Conservation (phyloP, 2,888 invertebrate species). For the Metalampra italica region DNA sequence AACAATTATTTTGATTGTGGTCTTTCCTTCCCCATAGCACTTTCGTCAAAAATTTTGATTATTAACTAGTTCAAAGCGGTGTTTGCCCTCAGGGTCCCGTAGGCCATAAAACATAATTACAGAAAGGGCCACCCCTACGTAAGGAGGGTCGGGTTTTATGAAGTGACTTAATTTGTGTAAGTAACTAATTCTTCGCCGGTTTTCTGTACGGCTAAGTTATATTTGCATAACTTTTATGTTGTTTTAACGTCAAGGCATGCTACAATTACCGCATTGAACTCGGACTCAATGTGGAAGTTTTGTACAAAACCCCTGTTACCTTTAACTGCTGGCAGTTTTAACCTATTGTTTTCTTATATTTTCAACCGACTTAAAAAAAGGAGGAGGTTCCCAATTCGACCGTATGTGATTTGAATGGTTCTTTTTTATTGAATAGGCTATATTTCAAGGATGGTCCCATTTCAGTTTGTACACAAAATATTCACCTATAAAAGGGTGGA, state of each 20-base stretch:
- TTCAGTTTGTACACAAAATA: no score
- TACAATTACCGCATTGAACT: no score
- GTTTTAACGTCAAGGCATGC: constrained; percentile 1
- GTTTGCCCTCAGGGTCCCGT: constrained; percentile 2
- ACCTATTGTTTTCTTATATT: no score
- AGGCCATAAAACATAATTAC: constrained; percentile 43
- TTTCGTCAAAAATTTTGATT: not conserved
- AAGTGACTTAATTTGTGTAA: constrained; percentile 32
- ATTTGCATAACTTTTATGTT: not conserved
- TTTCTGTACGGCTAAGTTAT: constrained; percentile 1
- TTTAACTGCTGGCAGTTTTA: no score
- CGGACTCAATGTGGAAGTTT: no score
- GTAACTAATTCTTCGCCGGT: constrained; percentile 5
- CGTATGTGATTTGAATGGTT: no score
- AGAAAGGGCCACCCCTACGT: constrained; percentile 13
- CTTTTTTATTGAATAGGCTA: no score
- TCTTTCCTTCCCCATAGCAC: not conserved
- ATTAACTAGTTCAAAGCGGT: not conserved
- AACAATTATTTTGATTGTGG: no score
- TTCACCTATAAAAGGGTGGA: no score
- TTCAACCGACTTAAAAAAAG: no score
- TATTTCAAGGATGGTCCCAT: no score
- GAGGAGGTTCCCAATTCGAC: no score
- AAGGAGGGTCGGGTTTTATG: constrained; percentile 31
- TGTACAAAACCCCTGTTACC: not conserved